Evolutionary conservation across 1,140 invertebrate genomes (phyloP).

Genomic region (Panulirus ornatus): DNA sequence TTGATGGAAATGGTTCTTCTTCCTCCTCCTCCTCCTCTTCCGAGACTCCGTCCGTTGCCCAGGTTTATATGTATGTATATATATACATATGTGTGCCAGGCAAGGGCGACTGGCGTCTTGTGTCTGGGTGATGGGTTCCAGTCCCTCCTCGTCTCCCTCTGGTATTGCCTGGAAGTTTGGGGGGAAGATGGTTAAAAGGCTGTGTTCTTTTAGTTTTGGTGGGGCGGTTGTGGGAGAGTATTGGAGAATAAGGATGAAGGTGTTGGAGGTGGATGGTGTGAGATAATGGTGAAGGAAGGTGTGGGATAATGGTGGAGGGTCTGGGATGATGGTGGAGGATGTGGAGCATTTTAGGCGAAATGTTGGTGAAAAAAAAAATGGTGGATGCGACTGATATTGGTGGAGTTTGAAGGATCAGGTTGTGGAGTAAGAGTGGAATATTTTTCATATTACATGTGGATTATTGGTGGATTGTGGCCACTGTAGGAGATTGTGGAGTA

Average conservation of each 20-base stretch:
- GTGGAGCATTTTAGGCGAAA: not conserved
- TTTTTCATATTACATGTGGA: too few relatives aligned
- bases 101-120: not conserved
- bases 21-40: too few relatives aligned
- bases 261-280: slow-evolving; percentile 1
- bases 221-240: not conserved
- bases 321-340: not conserved
- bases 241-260: not conserved
- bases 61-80: too few relatives aligned
- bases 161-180: too few relatives aligned
- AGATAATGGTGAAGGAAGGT: not conserved
- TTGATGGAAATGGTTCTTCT: too few relatives aligned
- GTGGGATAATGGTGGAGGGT: not conserved
- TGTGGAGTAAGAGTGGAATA: too few relatives aligned
- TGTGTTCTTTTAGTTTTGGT: not conserved
- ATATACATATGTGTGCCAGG: not conserved
- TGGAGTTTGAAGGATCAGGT: too few relatives aligned
- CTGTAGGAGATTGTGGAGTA: too few relatives aligned
- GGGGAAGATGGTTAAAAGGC: too few relatives aligned
- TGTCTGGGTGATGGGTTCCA: not conserved
- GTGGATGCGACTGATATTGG: not conserved
- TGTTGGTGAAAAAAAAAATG: not conserved
- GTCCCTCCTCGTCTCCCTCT: not conserved
- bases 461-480: too few relatives aligned
- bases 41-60: too few relatives aligned